Conservation (phyloP, 2,888 invertebrate species). For the Andrena trimmerana region DNA sequence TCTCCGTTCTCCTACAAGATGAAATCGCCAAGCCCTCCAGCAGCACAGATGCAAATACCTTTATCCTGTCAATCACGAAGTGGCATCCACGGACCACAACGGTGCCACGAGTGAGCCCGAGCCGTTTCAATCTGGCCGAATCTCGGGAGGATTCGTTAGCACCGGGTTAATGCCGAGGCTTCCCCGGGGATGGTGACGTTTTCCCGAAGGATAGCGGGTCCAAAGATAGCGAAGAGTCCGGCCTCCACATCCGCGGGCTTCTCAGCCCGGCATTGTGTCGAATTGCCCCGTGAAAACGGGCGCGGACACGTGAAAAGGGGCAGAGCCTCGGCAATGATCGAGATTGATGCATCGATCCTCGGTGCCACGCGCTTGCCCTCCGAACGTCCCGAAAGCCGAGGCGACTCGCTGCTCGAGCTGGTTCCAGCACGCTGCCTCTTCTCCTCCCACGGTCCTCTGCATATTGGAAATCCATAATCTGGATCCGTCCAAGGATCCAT, state of each 20-base stretch:
- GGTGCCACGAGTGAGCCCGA: no score
- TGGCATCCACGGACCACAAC: no score
- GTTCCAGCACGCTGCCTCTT: not conserved
- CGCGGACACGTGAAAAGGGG: constrained; percentile 45
- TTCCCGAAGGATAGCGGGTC: constrained; percentile 29
- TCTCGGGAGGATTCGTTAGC: constrained; percentile 47
- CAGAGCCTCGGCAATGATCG: constrained; percentile 71
- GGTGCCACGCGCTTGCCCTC: constrained; percentile 62
- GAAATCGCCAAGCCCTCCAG: no score
- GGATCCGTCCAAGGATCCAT: constrained; percentile 12
- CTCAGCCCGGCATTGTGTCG: constrained; percentile 50
- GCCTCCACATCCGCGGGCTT: constrained; percentile 38
- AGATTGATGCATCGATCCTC: constrained; percentile 75
- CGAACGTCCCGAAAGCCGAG: not conserved
- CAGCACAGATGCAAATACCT: no score
- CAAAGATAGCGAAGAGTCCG: constrained; percentile 22
- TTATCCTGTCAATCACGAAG: no score
- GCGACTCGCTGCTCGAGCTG: not conserved
- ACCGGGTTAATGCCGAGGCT: constrained; percentile 13
- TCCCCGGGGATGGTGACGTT: constrained; percentile 39
- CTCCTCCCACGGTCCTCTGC: not conserved
- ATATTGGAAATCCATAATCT: constrained; percentile 47
- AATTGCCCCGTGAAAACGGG: constrained; percentile 67
- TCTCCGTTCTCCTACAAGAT: no score
- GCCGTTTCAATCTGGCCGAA: not conserved